Conservation (phyloP, 2,113 vertebrate genomes). For the Hystrix brachyura region DNA sequence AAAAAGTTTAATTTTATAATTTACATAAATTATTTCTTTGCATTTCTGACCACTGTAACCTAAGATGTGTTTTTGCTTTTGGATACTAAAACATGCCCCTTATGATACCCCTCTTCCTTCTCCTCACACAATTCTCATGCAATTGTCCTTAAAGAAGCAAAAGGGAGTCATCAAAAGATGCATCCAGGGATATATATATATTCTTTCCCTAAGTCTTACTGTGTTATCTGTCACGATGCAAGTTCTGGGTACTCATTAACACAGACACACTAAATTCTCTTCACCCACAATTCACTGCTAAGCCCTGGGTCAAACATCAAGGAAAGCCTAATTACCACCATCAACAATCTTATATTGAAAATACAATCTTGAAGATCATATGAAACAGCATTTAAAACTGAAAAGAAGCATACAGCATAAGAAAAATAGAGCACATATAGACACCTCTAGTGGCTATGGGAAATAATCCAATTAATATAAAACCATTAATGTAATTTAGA, state of each 20-base stretch:
- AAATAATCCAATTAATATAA: conserved; percentile 35
- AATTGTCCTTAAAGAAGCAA: neutral
- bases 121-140: neutral
- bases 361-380: neutral
- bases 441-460: neutral
- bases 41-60: conserved; percentile 4
- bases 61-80: neutral
- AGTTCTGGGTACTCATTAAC: neutral
- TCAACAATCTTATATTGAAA: neutral
- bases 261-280: neutral
- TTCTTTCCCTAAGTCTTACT: neutral
- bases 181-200: neutral
- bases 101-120: neutral
- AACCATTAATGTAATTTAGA: conserved; percentile 8
- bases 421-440: conserved; percentile 1
- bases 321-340: neutral
- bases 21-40: neutral
- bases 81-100: neutral
- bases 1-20: neutral
- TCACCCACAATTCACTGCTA: neutral
- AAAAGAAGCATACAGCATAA: conserved; percentile 18
- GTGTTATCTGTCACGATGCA: neutral
- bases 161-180: neutral
- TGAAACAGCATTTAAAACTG: neutral
- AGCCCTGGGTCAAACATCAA: conserved; percentile 23